Evolutionary conservation across 2,888 invertebrate genomes (phyloP).

Genomic region (Chamaedrilus cognettii): DNA sequence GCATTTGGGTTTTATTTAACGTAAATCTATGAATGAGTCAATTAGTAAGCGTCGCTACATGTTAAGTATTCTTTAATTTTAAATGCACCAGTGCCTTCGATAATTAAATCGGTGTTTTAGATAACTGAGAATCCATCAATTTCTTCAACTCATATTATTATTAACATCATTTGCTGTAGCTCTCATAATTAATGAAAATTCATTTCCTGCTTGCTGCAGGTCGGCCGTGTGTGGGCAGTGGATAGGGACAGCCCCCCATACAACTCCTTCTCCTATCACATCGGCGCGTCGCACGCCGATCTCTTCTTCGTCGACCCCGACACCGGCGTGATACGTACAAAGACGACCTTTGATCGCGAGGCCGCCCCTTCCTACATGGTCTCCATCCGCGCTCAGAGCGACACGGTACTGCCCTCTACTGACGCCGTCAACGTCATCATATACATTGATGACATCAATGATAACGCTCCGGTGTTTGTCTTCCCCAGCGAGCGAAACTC

Average conservation of each 20-base stretch:
- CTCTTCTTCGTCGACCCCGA: conserved; percentile 46
- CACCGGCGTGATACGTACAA: conserved; percentile 81
- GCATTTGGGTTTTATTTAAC: no score
- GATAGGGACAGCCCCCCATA: conserved; percentile 48
- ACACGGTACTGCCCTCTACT: conserved; percentile 16
- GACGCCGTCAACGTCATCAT: conserved; percentile 18
- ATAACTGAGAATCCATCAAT: no score
- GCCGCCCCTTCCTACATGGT: conserved; percentile 59
- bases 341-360: conserved; percentile 83
- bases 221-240: conserved; percentile 47
- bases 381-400: conserved; percentile 15
- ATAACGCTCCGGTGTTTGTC: conserved; percentile 26
- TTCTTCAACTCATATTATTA: no score
- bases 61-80: no score
- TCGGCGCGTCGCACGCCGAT: conserved; percentile 33
- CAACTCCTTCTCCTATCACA: conserved; percentile 44
- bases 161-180: no score
- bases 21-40: no score
- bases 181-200: no score
- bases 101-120: no score
- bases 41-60: no score
- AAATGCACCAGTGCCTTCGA: no score
- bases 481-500: conserved; percentile 25
- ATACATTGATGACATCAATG: conserved; percentile 29
- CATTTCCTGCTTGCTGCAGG: no score